Evolutionary conservation across 2,797 vertebrate genomes (phyloP).

Genomic region (Channallabes apus): DNA sequence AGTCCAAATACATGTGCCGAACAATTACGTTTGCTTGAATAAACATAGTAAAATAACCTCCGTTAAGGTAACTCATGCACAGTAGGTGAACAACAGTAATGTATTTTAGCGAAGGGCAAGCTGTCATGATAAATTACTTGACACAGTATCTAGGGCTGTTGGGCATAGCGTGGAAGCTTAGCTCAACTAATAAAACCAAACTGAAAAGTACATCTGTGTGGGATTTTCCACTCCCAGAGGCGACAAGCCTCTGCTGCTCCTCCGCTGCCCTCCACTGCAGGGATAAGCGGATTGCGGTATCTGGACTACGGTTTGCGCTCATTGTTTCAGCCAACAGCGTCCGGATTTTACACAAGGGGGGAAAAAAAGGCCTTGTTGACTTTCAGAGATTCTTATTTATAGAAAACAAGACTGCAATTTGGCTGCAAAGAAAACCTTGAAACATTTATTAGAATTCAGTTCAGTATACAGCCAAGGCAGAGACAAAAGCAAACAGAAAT

Average conservation of each 20-base stretch:
- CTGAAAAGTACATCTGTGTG: conserved; percentile 73
- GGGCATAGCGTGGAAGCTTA: conserved; percentile 55
- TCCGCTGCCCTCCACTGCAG: conserved; percentile 39
- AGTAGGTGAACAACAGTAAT: conserved; percentile 18
- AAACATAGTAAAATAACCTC: conserved; percentile 20
- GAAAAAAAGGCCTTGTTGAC: conserved; percentile 6
- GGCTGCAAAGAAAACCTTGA: neutral
- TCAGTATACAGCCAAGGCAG: neutral
- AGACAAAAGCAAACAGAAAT: neutral
- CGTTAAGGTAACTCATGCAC: conserved; percentile 7
- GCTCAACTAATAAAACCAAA: conserved; percentile 67
- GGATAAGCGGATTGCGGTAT: conserved; percentile 49
- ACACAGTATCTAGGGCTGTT: conserved; percentile 61
- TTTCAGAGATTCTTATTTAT: conserved; percentile 2
- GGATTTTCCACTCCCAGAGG: conserved; percentile 65
- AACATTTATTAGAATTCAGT: neutral
- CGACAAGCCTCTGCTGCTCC: conserved; percentile 28
- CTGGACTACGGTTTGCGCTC: conserved; percentile 17
- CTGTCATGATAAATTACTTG: conserved; percentile 64
- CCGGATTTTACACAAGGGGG: conserved; percentile 5
- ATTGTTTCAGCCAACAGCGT: conserved; percentile 25
- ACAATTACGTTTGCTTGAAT: neutral
- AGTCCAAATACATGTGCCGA: neutral
- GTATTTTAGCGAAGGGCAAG: conserved; percentile 25
- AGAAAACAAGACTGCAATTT: neutral